Evolutionary conservation across 53 echinoderm and acorn worm genomes (phyloP).

Genomic region (Henricia sp.): DNA sequence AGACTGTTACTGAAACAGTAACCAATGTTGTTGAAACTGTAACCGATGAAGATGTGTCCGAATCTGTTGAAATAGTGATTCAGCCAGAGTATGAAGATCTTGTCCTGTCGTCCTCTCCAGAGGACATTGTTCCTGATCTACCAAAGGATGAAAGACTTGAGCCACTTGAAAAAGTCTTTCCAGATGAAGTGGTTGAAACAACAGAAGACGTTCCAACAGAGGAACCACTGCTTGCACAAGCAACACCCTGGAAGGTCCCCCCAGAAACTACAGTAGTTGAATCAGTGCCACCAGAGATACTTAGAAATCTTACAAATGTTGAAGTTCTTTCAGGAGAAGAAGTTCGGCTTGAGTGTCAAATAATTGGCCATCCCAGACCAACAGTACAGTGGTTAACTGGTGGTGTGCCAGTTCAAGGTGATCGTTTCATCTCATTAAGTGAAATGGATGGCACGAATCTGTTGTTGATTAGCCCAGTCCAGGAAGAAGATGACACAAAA

Average conservation of each 20-base stretch:
- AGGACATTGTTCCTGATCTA: conserved; percentile 36
- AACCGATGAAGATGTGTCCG: conserved; percentile 43
- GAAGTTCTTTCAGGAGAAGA: conserved; percentile 69
- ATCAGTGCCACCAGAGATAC: conserved; percentile 50
- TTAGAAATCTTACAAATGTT: conserved; percentile 76
- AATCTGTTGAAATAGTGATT: conserved; percentile 42
- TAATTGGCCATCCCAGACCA: conserved; percentile 81
- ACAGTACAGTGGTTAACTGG: conserved; percentile 77
- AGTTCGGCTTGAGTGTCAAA: conserved; percentile 79
- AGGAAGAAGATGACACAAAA: conserved; percentile 90
- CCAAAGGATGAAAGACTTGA: conserved; percentile 5
- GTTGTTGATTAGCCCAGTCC: conserved; percentile 84
- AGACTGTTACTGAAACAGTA: conserved; percentile 33
- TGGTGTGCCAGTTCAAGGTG: conserved; percentile 73
- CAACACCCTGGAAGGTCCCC: conserved; percentile 47
- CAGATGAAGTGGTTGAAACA: conserved; percentile 41
- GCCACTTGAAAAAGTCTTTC: conserved; percentile 38
- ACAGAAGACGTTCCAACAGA: conserved; percentile 22
- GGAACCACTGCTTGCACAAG: conserved; percentile 2
- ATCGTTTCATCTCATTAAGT: conserved; percentile 71
- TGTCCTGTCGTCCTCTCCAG: conserved; percentile 27
- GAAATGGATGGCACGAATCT: conserved; percentile 80
- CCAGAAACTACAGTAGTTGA: conserved; percentile 58
- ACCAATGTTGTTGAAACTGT: conserved; percentile 40
- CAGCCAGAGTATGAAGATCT: conserved; percentile 47